Conservation (phyloP, 2,113 vertebrate genomes). For the Climacteris rufus region DNA sequence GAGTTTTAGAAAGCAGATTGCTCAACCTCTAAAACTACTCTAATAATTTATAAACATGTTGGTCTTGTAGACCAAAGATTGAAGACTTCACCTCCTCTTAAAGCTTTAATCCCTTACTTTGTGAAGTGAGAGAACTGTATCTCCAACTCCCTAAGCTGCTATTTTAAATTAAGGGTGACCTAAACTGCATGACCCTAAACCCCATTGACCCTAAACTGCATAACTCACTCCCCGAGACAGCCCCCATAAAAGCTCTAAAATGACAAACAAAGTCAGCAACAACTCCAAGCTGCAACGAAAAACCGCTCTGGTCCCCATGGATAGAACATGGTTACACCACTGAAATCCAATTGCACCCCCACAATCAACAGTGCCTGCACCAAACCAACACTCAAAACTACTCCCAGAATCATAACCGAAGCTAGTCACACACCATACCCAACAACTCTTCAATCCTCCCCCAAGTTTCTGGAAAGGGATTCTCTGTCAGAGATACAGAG, state of each 20-base stretch:
- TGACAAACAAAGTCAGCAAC: not conserved
- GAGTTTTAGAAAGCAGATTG: not conserved
- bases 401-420: not conserved
- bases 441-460: too few species aligned
- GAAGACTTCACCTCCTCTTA: not conserved
- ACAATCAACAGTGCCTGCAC: not conserved
- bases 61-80: not conserved
- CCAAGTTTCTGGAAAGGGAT: not conserved
- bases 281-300: not conserved
- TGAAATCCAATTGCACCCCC: not conserved
- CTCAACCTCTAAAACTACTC: not conserved
- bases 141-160: not conserved
- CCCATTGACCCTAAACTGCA: not conserved
- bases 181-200: too few species aligned
- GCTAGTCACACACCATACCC: fast-evolving
- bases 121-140: too few species aligned
- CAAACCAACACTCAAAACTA: not conserved
- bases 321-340: too few species aligned
- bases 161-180: too few species aligned
- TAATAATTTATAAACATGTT: not conserved
- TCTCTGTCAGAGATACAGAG: not conserved
- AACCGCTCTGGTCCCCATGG: not conserved
- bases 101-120: too few species aligned
- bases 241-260: not conserved
- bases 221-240: fast-evolving